Evolutionary conservation across 2,797 vertebrate genomes (phyloP).

Genomic region (Xiphorhynchus erythropygius): DNA sequence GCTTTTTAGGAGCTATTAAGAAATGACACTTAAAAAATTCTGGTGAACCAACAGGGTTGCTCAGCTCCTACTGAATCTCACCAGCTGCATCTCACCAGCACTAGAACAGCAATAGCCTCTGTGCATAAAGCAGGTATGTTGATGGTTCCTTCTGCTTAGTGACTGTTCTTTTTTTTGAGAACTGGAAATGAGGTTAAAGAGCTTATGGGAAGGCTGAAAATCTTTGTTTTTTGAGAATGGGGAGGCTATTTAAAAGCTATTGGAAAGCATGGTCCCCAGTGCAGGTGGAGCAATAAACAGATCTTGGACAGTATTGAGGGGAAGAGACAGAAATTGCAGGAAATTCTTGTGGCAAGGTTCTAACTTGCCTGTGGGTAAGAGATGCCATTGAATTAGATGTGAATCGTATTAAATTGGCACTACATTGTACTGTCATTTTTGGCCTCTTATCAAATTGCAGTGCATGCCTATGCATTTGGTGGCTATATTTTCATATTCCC

Average conservation of each 20-base stretch:
- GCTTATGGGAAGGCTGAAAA: not conserved
- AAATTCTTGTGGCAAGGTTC: not conserved
- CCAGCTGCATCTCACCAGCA: not conserved
- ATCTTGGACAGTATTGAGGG: not conserved
- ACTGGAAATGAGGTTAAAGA: not conserved
- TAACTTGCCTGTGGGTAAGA: not conserved
- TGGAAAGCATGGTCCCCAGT: not conserved
- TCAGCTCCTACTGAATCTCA: not conserved
- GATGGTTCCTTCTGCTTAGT: not conserved
- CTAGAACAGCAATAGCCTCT: not conserved
- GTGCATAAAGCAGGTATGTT: not conserved
- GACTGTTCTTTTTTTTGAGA: not conserved
- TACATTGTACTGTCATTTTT: not conserved
- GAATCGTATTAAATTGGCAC: not conserved
- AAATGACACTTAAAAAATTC: not conserved
- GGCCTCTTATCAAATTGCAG: not conserved
- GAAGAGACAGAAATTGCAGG: not conserved
- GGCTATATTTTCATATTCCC: not conserved
- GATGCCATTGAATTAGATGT: not conserved
- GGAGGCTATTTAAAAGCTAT: not conserved
- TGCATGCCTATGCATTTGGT: not conserved
- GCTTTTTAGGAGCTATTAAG: not conserved
- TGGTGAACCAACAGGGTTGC: not conserved
- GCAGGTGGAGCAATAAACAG: not conserved
- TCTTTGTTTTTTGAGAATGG: not conserved